These are phyloP conservation scores for Notoglanidium macrostoma DNA, from an alignment of 2,797 vertebrate species.

Conservation along the genomic window DNA sequence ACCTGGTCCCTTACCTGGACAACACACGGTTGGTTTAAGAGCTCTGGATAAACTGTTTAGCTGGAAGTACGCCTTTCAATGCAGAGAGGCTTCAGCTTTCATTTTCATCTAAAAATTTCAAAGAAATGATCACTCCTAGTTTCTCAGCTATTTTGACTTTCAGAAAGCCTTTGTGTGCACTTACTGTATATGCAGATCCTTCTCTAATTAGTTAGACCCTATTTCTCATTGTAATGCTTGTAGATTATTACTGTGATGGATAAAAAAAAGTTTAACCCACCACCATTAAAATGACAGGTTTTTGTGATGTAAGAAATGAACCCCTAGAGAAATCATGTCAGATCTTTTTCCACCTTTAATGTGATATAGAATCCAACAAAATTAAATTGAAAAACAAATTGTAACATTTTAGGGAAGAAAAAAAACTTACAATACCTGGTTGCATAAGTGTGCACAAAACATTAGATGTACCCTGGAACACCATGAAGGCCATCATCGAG, in stretches of 20 bases:
- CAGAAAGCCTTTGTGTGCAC: background rate
- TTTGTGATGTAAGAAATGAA: background rate
- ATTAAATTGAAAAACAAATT: background rate
- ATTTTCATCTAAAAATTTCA: background rate
- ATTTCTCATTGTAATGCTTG: background rate
- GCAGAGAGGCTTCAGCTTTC: constrained; percentile 33
- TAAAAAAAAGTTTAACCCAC: background rate
- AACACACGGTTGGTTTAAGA: constrained; percentile 37
- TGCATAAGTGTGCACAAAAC: background rate
- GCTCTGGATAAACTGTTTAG: constrained; percentile 42
- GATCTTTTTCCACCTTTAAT: background rate
- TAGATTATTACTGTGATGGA: background rate
- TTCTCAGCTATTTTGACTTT: background rate
- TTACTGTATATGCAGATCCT: background rate
- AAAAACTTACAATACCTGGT: background rate
- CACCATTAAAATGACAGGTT: background rate
- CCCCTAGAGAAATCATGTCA: background rate
- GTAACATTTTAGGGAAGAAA: background rate
- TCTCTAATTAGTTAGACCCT: background rate
- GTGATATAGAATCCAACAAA: background rate
- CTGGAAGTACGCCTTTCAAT: constrained; percentile 38
- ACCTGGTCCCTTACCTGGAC: constrained; percentile 47
- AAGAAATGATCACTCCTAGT: background rate
- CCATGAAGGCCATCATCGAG: background rate
- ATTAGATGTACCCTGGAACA: background rate